Conservation (phyloP, 2,113 vertebrate genomes). For the Ciconia stormi region DNA sequence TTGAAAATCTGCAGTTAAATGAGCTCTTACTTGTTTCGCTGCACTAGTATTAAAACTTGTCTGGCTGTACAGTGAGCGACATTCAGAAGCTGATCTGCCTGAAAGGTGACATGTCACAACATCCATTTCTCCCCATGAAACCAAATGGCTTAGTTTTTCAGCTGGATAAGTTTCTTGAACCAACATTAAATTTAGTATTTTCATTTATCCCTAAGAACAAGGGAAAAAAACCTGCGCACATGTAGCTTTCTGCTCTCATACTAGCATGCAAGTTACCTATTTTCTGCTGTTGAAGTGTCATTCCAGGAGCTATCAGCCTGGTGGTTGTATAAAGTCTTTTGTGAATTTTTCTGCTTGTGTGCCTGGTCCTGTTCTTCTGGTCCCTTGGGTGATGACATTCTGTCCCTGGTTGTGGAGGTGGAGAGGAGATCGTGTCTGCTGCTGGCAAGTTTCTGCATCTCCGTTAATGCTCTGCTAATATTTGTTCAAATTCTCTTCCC, state of each 20-base stretch:
- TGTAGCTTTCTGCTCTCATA: neutral
- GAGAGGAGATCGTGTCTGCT: neutral
- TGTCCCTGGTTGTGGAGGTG: neutral
- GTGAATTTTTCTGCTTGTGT: neutral
- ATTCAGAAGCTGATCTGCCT: neutral
- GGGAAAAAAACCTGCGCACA: neutral
- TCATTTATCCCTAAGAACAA: neutral
- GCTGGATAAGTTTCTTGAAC: neutral
- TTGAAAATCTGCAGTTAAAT: neutral
- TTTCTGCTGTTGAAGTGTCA: neutral
- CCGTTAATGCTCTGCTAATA: neutral
- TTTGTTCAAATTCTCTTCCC: neutral
- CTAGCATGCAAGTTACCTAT: rapidly evolving
- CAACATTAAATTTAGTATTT: neutral
- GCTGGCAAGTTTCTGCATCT: neutral
- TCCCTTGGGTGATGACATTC: neutral
- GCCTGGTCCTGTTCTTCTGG: neutral
- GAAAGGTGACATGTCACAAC: neutral
- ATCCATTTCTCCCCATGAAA: neutral
- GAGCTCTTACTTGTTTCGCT: neutral
- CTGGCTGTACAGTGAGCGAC: neutral
- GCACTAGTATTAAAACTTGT: neutral
- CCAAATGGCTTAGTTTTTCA: neutral
- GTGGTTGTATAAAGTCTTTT: neutral
- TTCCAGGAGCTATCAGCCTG: neutral